A percentile compares a stretch with the other conserved stretches of the same genome.
These are phyloP conservation scores for Poecilia latipinna DNA, from an alignment of 2,113 vertebrate species.

Conservation along the genomic window DNA sequence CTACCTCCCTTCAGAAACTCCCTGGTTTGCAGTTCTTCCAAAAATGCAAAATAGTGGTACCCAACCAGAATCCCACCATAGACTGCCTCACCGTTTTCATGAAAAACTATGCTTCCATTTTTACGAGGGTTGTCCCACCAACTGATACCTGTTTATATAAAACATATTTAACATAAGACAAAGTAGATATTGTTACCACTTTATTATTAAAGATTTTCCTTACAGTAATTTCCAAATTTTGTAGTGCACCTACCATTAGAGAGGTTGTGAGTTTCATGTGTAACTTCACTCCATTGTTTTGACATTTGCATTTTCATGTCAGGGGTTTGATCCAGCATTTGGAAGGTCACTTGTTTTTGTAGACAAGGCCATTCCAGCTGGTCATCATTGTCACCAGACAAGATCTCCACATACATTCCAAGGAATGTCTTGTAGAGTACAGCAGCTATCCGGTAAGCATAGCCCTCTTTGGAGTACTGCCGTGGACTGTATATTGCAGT, in stretches of 20 bases:
- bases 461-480: slow-evolving; percentile 85
- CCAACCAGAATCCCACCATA: background rate
- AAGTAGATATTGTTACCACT: background rate
- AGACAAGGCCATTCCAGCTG: slow-evolving; percentile 83
- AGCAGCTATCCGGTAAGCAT: slow-evolving; percentile 78
- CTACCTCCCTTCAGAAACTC: slow-evolving; percentile 84
- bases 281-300: slow-evolving; percentile 75
- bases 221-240: background rate
- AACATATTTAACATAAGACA: background rate
- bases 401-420: slow-evolving; percentile 74
- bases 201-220: background rate
- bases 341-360: slow-evolving; percentile 82
- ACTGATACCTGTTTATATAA: slow-evolving; percentile 7
- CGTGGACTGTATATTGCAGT: slow-evolving; percentile 71
- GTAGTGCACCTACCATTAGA: background rate
- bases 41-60: accelerated
- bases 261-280: background rate
- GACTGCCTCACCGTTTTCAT: slow-evolving; percentile 38
- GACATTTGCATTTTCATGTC: slow-evolving; percentile 83
- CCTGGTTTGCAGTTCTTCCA: slow-evolving; percentile 67
- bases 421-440: background rate
- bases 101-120: slow-evolving; percentile 55
- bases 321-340: slow-evolving; percentile 55
- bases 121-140: slow-evolving; percentile 26
- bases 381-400: slow-evolving; percentile 84